Base-by-base conservation (phyloP, 2,888 invertebrate species). In the Eupsilia transversa region DNA sequence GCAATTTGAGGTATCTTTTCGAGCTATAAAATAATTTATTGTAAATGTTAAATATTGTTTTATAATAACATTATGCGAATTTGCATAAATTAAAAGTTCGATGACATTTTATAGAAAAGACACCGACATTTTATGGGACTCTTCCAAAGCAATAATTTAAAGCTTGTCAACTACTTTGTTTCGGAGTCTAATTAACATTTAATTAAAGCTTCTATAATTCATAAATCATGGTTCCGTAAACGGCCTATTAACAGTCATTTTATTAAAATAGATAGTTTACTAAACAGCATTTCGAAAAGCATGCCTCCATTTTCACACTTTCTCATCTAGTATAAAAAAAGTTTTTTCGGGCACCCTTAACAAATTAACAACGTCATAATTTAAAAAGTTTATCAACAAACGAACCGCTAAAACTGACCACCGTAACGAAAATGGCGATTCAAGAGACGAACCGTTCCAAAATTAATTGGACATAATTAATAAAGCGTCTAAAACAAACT, bases 391-490 rank as follows among this genome's bases (percentile, higher is more conserved):
- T 83, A 86, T 79, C 77, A 85, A 81, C 84, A 89, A 86, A 90
- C 83, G 87, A 86, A 87, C 85, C 87, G 83, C 81, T 79, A 77
- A 82, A 85, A 89, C 88, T 89, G 88, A 90, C 93, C 91, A 90
- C 93, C 91, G 89, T 90, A 91, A 89, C 90, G 83, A 92, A 93
- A 93, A 93, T 93, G 87, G 94, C 94, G 87, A 92, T 93, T 91
- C 89, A 84, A 93, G 86, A 92, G 93, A 92, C 89, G 90, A 89
- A 91, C 94, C 94, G 92, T 94, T 91, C 91, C 89, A 83, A 94
- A 95, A 95, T 96, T 96, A 95, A 96, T 96, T 94, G 92, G 95
- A 96, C 96, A 95, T 95, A 96, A 96, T 96, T 96, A 96, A 95
- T 95, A 96, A 94, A 94, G 92, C 94, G 91, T 93, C 94, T 93